A percentile compares a stretch with the other conserved stretches of the same genome.
Conservation (phyloP, 2,888 invertebrate species). For the Pinctada fucata region DNA sequence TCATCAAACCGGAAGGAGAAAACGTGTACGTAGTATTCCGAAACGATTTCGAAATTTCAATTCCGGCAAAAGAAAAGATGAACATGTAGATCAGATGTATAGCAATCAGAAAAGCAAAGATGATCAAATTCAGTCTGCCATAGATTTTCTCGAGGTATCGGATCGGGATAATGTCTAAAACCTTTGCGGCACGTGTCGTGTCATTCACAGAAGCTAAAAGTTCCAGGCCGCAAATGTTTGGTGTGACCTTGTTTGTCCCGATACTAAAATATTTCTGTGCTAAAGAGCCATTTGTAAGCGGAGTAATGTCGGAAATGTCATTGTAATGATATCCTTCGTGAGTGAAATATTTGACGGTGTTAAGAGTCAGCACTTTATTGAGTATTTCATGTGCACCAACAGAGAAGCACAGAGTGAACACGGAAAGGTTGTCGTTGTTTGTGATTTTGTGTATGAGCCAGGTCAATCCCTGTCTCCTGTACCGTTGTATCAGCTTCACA, state of each 20-base stretch:
- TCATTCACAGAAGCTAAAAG: slow-evolving; percentile 61
- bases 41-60: slow-evolving; percentile 51
- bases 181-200: slow-evolving; percentile 60
- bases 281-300: slow-evolving; percentile 53
- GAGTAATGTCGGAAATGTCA: slow-evolving; percentile 70
- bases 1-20: slow-evolving; percentile 37
- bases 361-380: slow-evolving; percentile 60
- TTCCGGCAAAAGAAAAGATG: slow-evolving; percentile 61
- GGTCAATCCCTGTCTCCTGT: slow-evolving; percentile 58
- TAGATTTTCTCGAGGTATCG: slow-evolving; percentile 67
- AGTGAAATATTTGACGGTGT: slow-evolving; percentile 62
- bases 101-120: slow-evolving; percentile 65
- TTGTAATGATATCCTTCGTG: slow-evolving; percentile 23
- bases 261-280: slow-evolving; percentile 34
- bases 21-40: slow-evolving; percentile 44
- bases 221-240: slow-evolving; percentile 63
- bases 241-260: slow-evolving; percentile 27
- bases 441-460: slow-evolving; percentile 58
- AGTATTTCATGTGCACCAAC: slow-evolving; percentile 64
- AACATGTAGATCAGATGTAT: slow-evolving; percentile 73
- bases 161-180: slow-evolving; percentile 70
- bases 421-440: slow-evolving; percentile 64
- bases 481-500: not conserved
- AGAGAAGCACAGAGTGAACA: slow-evolving; percentile 64
- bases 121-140: slow-evolving; percentile 66